Base-by-base conservation (phyloP, 2,888 invertebrate genomes). In the Melolontha melolontha region DNA sequence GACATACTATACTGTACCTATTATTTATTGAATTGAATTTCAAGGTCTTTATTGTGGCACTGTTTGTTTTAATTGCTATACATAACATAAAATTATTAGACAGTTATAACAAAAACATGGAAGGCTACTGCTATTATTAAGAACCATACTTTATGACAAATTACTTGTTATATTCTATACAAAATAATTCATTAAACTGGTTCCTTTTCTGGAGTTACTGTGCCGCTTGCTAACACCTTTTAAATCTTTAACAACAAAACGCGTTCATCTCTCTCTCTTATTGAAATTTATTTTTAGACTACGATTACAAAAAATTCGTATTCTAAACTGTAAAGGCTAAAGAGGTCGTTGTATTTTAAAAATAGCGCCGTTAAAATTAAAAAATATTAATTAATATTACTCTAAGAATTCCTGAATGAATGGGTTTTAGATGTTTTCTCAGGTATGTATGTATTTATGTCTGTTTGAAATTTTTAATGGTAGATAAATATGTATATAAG, bases 141-240 rank as follows among this genome's bases (percentile, higher is more conserved):
- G 63, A 64, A 66, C 66, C 64, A 65, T 65, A 67, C 72, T 72
- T 72, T 70, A 71, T 71, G 71, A 72, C 71, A 73, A 71, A 72
- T 64, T 69, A 68, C 69, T 70, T 29, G 4, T 22, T 22, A 54
- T 66, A 70, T 64, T 64, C 42, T 40, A 11, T 16, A 39, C 39
- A 54, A 54, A 54, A 39, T 12, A 39, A 39, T 40, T 54, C 16
- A 34, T 39, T 16, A 14, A 54, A 54, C 54, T 39, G 16, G 54
- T 54, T 54, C 54, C 39, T 34, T 34, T 10, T 34, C 10, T 34
- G 34, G 10, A 5, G 34, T 34, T 34, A 34, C 34, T 34, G 10
- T 34, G 34, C 34, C 39, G 16, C 5, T 54, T 54, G 39, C 22
- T 14, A 6, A 40, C 12, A 54, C 16, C 12, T 29, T 8, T 10